A percentile compares a stretch with the other conserved stretches of the same genome.
Conservation (phyloP, 2,888 invertebrate species). For the Agonopterix arenella region DNA sequence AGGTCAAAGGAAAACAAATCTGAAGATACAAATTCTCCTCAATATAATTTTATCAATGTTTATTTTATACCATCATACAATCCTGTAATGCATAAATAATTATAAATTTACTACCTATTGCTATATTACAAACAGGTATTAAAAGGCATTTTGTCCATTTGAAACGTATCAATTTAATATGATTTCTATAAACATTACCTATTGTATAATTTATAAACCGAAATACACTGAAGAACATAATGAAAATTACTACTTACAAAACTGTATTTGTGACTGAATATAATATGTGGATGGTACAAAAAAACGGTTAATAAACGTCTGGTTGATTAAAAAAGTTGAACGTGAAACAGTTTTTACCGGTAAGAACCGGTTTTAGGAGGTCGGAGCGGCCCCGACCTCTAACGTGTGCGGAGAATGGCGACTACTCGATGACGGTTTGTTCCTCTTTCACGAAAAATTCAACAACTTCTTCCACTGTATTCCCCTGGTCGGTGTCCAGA, state of each 20-base stretch:
- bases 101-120: constrained; percentile 11
- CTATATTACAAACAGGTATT: constrained; percentile 25
- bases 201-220: constrained; percentile 63
- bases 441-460: constrained; percentile 99
- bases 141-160: constrained; percentile 63
- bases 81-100: constrained; percentile 31
- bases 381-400: constrained; percentile 45
- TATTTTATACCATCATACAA: constrained; percentile 48
- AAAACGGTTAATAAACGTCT: constrained; percentile 30
- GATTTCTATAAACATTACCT: constrained; percentile 71
- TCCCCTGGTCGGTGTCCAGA: constrained; percentile 88
- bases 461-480: constrained; percentile 95
- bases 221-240: constrained; percentile 54
- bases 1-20: neutral
- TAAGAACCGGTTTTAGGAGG: constrained; percentile 27
- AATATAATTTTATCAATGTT: constrained; percentile 31
- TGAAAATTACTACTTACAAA: constrained; percentile 25
- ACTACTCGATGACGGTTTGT: constrained; percentile 86
- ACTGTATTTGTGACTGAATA: constrained; percentile 34
- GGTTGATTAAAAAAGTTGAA: constrained; percentile 32
- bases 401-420: constrained; percentile 43
- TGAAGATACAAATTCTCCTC: constrained; percentile 32
- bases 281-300: constrained; percentile 40
- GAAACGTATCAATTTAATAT: constrained; percentile 73
- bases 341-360: constrained; percentile 10